phyloP scores from a whole-genome alignment of 2,113 vertebrate genomes.

The Helogale parvula region DNA sequence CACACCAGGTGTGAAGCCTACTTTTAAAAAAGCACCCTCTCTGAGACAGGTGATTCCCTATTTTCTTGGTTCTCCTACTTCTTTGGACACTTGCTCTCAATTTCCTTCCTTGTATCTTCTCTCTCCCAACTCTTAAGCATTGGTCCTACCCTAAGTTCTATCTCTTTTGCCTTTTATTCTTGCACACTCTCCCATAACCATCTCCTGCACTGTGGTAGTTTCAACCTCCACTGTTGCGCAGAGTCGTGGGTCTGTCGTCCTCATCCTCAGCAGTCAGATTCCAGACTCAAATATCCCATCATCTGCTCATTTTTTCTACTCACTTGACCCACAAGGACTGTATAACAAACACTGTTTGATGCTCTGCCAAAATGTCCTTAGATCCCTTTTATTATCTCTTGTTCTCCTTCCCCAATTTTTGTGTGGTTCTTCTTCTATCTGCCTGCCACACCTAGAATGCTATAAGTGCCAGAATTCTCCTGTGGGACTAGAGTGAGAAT shows the following conservation, averaged over 20 bases:
- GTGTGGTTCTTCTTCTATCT: background rate
- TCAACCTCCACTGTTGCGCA: background rate
- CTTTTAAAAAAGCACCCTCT: background rate
- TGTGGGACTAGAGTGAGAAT: background rate
- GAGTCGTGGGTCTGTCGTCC: background rate
- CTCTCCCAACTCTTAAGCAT: background rate
- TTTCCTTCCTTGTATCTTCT: background rate
- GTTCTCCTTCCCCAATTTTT: background rate
- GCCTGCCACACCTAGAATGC: background rate
- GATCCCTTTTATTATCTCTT: too few species aligned
- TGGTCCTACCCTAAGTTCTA: background rate
- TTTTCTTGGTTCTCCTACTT: background rate
- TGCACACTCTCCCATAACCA: background rate
- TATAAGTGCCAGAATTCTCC: too few species aligned
- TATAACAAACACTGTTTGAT: background rate
- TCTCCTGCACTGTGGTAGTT: background rate
- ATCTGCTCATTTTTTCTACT: background rate
- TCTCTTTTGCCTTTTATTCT: background rate
- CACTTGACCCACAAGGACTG: background rate
- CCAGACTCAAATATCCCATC: background rate
- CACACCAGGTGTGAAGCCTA: too few species aligned
- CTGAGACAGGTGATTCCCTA: rapidly evolving
- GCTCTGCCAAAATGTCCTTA: background rate
- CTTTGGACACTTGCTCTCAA: background rate
- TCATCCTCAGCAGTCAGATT: background rate